phyloP scores from a whole-genome alignment of 2,113 vertebrate species.

The Heptranchias perlo region DNA sequence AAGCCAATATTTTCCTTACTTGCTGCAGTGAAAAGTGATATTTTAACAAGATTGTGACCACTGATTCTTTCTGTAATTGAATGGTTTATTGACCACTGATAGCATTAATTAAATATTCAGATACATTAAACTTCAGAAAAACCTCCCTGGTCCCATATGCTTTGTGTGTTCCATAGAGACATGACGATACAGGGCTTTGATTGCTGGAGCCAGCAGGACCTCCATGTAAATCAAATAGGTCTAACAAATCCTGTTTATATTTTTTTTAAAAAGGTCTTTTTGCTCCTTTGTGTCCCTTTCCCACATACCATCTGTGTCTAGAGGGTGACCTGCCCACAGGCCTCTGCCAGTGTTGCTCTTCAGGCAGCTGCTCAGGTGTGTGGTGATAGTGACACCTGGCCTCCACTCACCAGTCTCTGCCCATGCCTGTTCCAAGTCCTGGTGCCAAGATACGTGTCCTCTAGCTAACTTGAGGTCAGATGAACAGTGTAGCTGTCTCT shows the following conservation, averaged over 20 bases:
- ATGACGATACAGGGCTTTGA: too few species aligned
- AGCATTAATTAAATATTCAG: not conserved
- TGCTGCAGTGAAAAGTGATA: not conserved
- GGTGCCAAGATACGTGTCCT: not conserved
- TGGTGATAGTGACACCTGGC: not conserved
- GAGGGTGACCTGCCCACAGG: not conserved
- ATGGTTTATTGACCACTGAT: not conserved
- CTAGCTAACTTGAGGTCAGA: not conserved
- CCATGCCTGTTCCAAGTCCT: not conserved
- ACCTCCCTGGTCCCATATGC: not conserved
- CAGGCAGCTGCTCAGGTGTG: not conserved
- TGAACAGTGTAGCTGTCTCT: not conserved
- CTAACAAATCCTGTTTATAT: not conserved
- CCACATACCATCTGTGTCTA: not conserved
- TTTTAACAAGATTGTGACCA: not conserved
- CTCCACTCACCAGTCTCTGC: not conserved
- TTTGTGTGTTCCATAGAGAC: not conserved
- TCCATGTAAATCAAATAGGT: not conserved
- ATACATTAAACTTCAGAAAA: not conserved
- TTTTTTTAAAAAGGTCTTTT: not conserved
- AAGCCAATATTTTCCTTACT: not conserved
- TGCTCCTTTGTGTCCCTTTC: not conserved
- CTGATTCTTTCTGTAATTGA: not conserved
- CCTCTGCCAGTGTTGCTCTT: too few species aligned
- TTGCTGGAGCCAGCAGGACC: not conserved